These are phyloP conservation scores for Thaleichthys pacificus DNA, from an alignment of 2,797 vertebrate species.

Conservation along the genomic window DNA sequence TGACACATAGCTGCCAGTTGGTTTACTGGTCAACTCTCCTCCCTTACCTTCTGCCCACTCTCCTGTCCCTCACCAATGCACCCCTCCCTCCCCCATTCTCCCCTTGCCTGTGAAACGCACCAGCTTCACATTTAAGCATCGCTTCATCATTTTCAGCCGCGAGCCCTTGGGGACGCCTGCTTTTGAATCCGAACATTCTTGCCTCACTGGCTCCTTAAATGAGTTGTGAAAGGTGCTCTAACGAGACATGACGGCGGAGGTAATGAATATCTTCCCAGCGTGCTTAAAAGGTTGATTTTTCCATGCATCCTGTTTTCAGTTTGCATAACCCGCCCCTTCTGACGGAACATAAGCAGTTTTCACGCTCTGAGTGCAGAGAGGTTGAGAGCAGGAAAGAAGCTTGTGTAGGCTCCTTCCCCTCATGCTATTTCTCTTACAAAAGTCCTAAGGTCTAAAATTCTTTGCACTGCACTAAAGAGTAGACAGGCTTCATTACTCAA, in stretches of 20 bases:
- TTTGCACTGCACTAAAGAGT: too few relatives aligned
- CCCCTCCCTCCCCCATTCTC: neutral
- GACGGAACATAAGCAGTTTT: neutral
- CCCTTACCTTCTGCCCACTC: neutral
- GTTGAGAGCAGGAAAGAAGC: too few relatives aligned
- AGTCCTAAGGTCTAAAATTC: too few relatives aligned
- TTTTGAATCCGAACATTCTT: neutral
- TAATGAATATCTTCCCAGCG: conserved; percentile 1
- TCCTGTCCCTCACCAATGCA: neutral
- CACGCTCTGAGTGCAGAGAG: neutral
- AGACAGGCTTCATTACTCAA: too few relatives aligned
- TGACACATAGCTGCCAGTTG: neutral
- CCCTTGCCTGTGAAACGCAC: neutral
- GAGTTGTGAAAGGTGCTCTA: neutral
- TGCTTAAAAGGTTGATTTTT: neutral
- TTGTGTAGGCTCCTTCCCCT: too few relatives aligned
- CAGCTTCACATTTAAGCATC: too few relatives aligned
- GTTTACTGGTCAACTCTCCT: neutral
- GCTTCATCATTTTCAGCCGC: too few relatives aligned
- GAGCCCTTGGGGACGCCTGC: neutral
- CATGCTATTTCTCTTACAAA: too few relatives aligned
- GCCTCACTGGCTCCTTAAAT: neutral
- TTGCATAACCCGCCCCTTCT: neutral
- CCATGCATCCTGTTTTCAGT: neutral
- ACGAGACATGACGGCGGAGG: neutral